These are phyloP conservation scores for Amphipoea lucens DNA, from an alignment of 2,888 invertebrate genomes.

Conservation along the genomic window DNA sequence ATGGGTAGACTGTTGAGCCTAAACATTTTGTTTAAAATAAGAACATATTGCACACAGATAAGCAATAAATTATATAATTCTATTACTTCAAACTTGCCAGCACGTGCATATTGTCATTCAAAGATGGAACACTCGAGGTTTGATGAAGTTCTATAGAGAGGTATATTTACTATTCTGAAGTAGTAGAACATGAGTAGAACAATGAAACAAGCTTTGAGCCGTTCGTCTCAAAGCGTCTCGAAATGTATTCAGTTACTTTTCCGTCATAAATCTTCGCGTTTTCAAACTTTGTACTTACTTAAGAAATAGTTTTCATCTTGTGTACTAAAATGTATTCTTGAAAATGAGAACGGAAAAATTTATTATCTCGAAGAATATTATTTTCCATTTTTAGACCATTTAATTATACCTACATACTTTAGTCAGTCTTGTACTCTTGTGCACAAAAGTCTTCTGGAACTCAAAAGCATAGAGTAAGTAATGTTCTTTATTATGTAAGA, in stretches of 20 bases:
- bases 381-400: background rate
- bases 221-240: conserved; percentile 14
- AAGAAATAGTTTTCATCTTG: background rate
- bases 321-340: background rate
- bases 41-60: background rate
- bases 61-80: background rate
- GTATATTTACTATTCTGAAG: conserved; percentile 25
- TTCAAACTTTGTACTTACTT: conserved; percentile 19
- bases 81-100: background rate
- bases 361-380: background rate
- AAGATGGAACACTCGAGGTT: background rate
- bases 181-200: conserved; percentile 28
- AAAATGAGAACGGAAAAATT: background rate
- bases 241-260: conserved; percentile 24
- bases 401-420: background rate
- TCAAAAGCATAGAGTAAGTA: too few species aligned
- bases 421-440: background rate
- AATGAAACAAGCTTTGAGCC: conserved; percentile 31
- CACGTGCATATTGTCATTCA: background rate
- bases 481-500: too few species aligned
- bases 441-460: too few species aligned
- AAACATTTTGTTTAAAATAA: too few species aligned
- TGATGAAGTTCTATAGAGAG: conserved; percentile 23
- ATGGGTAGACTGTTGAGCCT: too few species aligned
- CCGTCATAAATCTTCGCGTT: conserved; percentile 34